Percentiles rank a stretch among this genome's conserved stretches.
Conservation (phyloP, 2,888 invertebrate genomes). For the Cerastoderma edule region DNA sequence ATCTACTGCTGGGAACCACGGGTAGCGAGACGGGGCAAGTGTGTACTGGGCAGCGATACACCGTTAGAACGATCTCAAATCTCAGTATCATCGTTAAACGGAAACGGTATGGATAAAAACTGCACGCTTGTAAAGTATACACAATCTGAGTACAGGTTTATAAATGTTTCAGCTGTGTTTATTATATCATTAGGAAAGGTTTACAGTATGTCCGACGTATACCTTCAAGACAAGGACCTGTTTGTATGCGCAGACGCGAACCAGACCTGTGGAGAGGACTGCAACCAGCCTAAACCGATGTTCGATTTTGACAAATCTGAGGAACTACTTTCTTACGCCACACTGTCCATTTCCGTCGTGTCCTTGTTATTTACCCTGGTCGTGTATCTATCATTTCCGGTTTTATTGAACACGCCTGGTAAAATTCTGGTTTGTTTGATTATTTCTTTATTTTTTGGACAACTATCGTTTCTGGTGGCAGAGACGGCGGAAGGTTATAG, state of each 20-base stretch:
- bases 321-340: slow-evolving; percentile 86
- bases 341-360: slow-evolving; percentile 86
- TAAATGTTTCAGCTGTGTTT: slow-evolving; percentile 34
- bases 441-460: slow-evolving; percentile 84
- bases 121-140: slow-evolving; percentile 28
- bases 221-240: slow-evolving; percentile 29
- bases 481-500: slow-evolving; percentile 29
- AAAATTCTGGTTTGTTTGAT: slow-evolving; percentile 86
- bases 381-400: slow-evolving; percentile 84
- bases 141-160: slow-evolving; percentile 20
- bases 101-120: not conserved
- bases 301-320: slow-evolving; percentile 49
- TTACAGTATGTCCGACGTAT: slow-evolving; percentile 41
- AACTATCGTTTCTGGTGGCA: slow-evolving; percentile 85
- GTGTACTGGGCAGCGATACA: slow-evolving; percentile 2
- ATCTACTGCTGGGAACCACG: slow-evolving; percentile 39
- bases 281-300: slow-evolving; percentile 4
- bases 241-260: slow-evolving; percentile 56
- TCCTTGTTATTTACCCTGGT: slow-evolving; percentile 84
- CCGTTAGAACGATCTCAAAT: not conserved
- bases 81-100: not conserved
- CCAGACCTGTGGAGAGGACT: slow-evolving; percentile 24
- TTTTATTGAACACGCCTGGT: slow-evolving; percentile 85
- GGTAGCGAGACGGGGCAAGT: slow-evolving; percentile 32
- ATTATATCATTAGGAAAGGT: slow-evolving; percentile 31